Evolutionary conservation across 1,140 invertebrate genomes (phyloP).

Genomic region (Eupristina koningsbergeri): DNA sequence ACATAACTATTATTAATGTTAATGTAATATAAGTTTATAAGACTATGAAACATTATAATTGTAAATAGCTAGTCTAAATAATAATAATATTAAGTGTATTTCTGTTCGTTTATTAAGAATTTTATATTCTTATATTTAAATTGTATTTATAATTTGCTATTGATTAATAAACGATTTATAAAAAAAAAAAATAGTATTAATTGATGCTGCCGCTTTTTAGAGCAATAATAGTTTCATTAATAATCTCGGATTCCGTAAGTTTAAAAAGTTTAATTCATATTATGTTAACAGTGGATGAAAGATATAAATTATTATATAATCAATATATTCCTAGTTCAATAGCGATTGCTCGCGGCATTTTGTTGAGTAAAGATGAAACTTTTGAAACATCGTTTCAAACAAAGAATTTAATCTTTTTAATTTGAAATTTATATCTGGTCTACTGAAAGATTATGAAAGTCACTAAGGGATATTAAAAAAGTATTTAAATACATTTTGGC

Average conservation of each 20-base stretch:
- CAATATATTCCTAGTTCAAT: slow-evolving; percentile 29
- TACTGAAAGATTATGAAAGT: slow-evolving; percentile 29
- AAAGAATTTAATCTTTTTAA: slow-evolving; percentile 51
- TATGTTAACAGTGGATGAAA: slow-evolving; percentile 26
- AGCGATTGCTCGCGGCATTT: slow-evolving; percentile 38
- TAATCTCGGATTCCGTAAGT: not conserved
- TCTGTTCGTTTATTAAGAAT: too few relatives aligned
- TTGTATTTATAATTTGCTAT: too few relatives aligned
- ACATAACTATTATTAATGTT: too few relatives aligned
- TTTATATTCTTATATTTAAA: too few relatives aligned
- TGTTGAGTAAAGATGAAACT: slow-evolving; percentile 47
- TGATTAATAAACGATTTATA: too few relatives aligned
- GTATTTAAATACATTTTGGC: slow-evolving; percentile 40
- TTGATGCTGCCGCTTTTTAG: too few relatives aligned
- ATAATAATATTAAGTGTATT: too few relatives aligned
- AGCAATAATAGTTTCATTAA: not conserved
- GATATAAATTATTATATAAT: slow-evolving; percentile 42
- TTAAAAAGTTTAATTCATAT: slow-evolving; percentile 10
- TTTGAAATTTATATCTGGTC: slow-evolving; percentile 46
- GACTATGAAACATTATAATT: too few relatives aligned
- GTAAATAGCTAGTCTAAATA: too few relatives aligned
- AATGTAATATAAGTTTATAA: too few relatives aligned
- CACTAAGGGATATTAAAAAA: slow-evolving; percentile 46
- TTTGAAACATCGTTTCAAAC: slow-evolving; percentile 39
- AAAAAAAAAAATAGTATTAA: too few relatives aligned